A percentile compares a stretch with the other conserved stretches of the same genome.
Evolutionary conservation across 2,888 invertebrate species (phyloP).

Genomic region (Amorpha juglandis): DNA sequence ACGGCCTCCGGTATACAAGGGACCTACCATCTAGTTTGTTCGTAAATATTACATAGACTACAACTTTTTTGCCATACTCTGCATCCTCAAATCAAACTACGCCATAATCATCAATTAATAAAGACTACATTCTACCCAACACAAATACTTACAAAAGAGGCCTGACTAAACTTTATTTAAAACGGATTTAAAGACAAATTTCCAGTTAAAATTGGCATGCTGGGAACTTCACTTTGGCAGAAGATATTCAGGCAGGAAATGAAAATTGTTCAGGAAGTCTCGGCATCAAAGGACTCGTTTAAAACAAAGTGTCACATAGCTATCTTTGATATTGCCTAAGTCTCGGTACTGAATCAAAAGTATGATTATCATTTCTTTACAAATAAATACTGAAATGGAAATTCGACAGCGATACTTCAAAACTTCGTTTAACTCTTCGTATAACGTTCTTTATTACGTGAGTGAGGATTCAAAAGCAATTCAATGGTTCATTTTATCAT

Average conservation of each 20-base stretch:
- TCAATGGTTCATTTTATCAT: neutral
- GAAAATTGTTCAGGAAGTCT: conserved; percentile 74
- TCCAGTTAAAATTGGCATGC: conserved; percentile 61
- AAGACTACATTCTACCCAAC: neutral
- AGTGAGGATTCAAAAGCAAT: conserved; percentile 1
- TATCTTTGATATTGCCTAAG: conserved; percentile 51
- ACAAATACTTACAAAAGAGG: conserved; percentile 13
- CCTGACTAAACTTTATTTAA: conserved; percentile 6
- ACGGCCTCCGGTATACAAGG: no score
- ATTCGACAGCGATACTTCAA: neutral
- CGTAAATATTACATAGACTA: no score
- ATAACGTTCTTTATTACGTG: neutral
- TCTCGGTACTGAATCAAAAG: conserved; percentile 33
- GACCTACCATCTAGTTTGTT: no score
- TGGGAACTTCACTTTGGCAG: conserved; percentile 55
- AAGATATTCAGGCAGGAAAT: conserved; percentile 67
- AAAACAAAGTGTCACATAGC: conserved; percentile 62
- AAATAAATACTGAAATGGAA: conserved; percentile 11
- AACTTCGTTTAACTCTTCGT: conserved; percentile 1
- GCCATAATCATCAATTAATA: neutral
- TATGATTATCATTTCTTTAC: conserved; percentile 17
- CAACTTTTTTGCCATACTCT: no score
- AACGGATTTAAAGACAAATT: conserved; percentile 26
- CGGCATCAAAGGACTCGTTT: conserved; percentile 62
- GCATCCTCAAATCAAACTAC: no score